Evolutionary conservation across 2,888 invertebrate species (phyloP).

Genomic region (Cecidostiba fungosa): DNA sequence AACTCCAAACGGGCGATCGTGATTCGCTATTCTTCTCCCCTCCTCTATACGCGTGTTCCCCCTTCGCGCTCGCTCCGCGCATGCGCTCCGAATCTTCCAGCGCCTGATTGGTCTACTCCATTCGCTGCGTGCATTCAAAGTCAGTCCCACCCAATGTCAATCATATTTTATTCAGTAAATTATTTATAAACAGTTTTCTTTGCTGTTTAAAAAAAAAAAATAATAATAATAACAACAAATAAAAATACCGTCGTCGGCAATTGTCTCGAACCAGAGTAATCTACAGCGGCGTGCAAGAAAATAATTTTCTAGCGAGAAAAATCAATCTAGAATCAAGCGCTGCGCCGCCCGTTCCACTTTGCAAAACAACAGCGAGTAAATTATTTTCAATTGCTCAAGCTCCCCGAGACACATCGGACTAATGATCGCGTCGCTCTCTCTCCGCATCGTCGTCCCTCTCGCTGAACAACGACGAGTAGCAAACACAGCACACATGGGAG

Average conservation of each 20-base stretch:
- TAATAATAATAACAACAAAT: too few relatives aligned
- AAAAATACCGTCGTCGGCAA: too few relatives aligned
- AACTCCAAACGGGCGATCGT: neutral
- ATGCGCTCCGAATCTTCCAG: slow-evolving; percentile 21
- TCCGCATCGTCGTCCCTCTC: neutral
- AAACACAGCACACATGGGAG: slow-evolving; percentile 1
- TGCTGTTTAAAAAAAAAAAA: neutral
- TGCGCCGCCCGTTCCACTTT: slow-evolving; percentile 47
- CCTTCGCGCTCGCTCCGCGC: slow-evolving; percentile 10
- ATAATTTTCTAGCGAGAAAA: neutral
- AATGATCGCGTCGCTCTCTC: slow-evolving; percentile 58
- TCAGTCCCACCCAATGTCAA: slow-evolving; percentile 2
- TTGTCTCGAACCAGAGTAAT: neutral
- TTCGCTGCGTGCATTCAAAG: neutral
- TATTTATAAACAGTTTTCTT: neutral
- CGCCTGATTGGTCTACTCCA: slow-evolving; percentile 31
- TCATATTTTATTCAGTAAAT: neutral
- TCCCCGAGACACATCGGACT: slow-evolving; percentile 58
- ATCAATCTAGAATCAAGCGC: neutral
- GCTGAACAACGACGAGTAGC: neutral
- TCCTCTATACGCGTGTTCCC: neutral
- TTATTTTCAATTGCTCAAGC: slow-evolving; percentile 64
- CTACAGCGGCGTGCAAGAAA: neutral
- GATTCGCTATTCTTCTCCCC: slow-evolving; percentile 37
- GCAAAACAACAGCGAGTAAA: slow-evolving; percentile 59